Base-by-base conservation (phyloP, 2,888 invertebrate genomes). In the Dynastes grantii region DNA sequence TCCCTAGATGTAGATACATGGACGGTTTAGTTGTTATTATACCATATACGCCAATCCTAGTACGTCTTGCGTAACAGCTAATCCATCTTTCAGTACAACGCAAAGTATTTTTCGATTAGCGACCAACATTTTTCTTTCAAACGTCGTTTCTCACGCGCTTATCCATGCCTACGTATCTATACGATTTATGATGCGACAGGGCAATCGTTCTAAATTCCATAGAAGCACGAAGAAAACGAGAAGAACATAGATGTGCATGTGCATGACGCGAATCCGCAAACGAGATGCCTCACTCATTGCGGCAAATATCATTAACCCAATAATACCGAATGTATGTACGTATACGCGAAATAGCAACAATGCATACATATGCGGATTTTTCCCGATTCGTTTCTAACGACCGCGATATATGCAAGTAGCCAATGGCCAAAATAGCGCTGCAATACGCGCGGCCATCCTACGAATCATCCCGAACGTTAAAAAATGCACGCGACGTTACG, bases 261-360 rank as follows among this genome's bases (percentile, higher is more conserved):
- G 11, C 45, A 45, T 11, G 45, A 45, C 45, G 16, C 27, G 51
- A 68, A 68, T 51, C 40, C 27, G 29, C 68, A 29, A 51, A 40
- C n/a, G 51, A 13, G 13, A 13, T 37, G 32, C 32, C 5, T 37
- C 32, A 40, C 27, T 55, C 45, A 29, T 75, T 45, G 61, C 51
- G 32, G 68, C 73, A 49, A 61, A 75, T 61, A 75, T 61, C 73
- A 75, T 75, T 75, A 75, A 75, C 61, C 61, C 45, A 75, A 75
- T 75, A 75, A 75, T 68, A 29, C 51, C 68, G 68, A 53, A 68
- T 68, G 68, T 51, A 32, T 32, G 32, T 37, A 37, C 5, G 32
- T 37, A 37, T 37, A 55, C 40, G 40, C 40, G 63, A 75, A 75
- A 63, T 27, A 61, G 51, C 29, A 6, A 49, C 73, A 75, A 75